Evolutionary conservation across 2,113 vertebrate genomes (phyloP).

Genomic region (Ochotona princeps): DNA sequence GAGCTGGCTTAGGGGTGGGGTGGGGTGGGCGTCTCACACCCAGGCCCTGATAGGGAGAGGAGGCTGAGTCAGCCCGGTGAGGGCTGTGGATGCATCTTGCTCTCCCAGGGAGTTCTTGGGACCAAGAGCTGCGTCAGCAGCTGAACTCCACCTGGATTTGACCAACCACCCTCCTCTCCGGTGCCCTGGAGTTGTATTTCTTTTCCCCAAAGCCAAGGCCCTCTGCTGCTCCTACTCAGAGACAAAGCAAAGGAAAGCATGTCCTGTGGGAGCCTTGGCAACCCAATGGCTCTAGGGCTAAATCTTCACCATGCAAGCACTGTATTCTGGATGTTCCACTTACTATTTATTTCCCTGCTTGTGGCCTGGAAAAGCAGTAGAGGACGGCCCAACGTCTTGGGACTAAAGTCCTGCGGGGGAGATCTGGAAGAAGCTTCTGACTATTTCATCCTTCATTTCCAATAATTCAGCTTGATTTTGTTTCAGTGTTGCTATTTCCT

Average conservation of each 20-base stretch:
- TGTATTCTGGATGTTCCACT: no score
- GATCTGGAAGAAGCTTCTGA: no score
- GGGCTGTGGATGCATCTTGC: background rate
- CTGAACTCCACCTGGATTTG: background rate
- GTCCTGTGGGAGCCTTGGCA: background rate
- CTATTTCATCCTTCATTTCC: no score
- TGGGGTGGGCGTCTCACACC: background rate
- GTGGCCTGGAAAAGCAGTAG: no score
- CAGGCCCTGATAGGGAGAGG: background rate
- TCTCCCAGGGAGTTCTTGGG: slow-evolving; percentile 33
- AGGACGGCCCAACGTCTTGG: no score
- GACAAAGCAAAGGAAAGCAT: fast-evolving
- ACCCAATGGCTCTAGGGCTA: no score
- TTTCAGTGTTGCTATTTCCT: no score
- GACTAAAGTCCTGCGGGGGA: no score
- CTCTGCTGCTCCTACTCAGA: background rate
- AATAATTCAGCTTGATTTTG: no score
- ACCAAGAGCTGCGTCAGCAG: no score
- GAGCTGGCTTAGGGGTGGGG: background rate
- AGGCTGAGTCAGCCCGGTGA: background rate
- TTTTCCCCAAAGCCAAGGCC: background rate
- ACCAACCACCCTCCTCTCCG: background rate
- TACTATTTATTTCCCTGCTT: no score
- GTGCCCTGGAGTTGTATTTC: fast-evolving
- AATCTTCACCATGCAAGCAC: no score